These are phyloP conservation scores for Apomyelois bistriatella DNA, from an alignment of 2,888 invertebrate species.

Conservation along the genomic window DNA sequence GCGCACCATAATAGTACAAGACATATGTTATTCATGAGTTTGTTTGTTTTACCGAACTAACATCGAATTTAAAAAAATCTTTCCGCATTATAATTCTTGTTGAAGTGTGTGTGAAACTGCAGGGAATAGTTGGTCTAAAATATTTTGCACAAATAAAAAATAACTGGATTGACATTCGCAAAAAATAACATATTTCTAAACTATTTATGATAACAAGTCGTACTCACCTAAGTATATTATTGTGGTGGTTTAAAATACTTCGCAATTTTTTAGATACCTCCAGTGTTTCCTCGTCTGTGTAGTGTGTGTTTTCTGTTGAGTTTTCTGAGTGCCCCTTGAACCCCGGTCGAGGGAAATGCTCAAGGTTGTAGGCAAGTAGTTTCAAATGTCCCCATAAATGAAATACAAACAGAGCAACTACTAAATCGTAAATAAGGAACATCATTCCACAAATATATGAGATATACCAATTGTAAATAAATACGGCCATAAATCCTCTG, in stretches of 20 bases:
- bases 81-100: no score
- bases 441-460: constrained; percentile 20
- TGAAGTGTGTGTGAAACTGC: no score
- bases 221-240: constrained; percentile 22
- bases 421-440: constrained; percentile 26
- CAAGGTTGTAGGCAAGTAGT: constrained; percentile 23
- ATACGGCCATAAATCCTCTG: constrained; percentile 20
- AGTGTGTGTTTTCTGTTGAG: neutral
- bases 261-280: constrained; percentile 17
- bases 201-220: no score
- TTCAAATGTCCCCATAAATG: constrained; percentile 32
- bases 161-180: no score
- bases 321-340: neutral
- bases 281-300: constrained; percentile 21
- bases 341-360: constrained; percentile 24
- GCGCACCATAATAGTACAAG: no score
- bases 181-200: no score
- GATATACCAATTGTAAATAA: constrained; percentile 15
- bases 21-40: no score
- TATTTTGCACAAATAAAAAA: no score
- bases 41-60: no score
- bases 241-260: constrained; percentile 26
- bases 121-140: no score
- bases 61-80: no score
- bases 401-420: constrained; percentile 28